Conservation (phyloP, 92 coral and sea anemone genomes). For the Parazoanthus darwini region DNA sequence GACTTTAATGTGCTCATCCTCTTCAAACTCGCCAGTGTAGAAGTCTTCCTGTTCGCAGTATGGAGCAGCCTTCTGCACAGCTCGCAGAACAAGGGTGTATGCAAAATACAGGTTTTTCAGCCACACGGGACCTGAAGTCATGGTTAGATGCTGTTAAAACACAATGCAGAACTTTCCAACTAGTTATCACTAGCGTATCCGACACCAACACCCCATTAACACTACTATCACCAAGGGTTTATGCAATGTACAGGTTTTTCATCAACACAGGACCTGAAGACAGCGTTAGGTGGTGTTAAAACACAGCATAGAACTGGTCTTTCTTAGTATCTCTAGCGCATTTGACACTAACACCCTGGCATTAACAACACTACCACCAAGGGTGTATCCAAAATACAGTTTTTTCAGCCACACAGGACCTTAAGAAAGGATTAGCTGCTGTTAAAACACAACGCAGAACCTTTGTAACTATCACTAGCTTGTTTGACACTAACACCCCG, state of each 20-base stretch:
- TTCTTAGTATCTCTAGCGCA: no score
- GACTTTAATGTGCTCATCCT: constrained; percentile 66
- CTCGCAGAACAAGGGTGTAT: constrained; percentile 89
- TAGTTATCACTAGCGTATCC: no score
- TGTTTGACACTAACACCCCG: no score
- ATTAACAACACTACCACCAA: constrained; percentile 21
- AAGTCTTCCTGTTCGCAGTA: constrained; percentile 90
- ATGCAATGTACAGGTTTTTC: constrained; percentile 87
- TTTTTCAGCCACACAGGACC: constrained; percentile 97
- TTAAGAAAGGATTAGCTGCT: constrained; percentile 6
- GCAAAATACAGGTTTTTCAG: constrained; percentile 90
- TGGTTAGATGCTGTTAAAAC: no score
- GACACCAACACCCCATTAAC: no score
- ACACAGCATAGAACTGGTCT: background rate
- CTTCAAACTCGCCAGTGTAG: constrained; percentile 84
- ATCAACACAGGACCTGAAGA: constrained; percentile 89
- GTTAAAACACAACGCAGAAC: background rate
- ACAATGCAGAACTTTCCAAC: no score
- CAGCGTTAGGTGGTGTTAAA: background rate
- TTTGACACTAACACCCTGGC: no score
- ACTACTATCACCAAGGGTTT: constrained; percentile 39
- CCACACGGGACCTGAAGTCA: constrained; percentile 44
- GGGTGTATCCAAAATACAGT: constrained; percentile 87
- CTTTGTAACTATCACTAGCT: no score
- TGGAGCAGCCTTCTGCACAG: constrained; percentile 81